These are phyloP conservation scores for Prunella himalayana DNA, from an alignment of 2,113 vertebrate species.

Conservation along the genomic window DNA sequence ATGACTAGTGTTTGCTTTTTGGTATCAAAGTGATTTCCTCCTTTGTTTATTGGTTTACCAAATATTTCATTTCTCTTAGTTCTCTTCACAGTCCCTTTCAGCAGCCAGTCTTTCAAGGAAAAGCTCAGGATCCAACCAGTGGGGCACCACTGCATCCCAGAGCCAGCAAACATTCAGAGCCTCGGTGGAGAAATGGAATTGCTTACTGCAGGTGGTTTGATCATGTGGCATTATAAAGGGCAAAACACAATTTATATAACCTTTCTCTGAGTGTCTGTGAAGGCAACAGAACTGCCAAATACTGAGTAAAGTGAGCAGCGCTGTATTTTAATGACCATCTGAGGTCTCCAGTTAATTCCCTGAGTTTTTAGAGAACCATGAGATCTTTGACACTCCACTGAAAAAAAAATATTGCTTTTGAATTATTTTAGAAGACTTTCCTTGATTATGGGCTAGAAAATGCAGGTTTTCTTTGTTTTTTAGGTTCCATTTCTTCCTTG, in stretches of 20 bases:
- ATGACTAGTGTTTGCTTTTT: not conserved
- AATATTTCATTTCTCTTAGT: not conserved
- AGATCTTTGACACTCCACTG: not conserved
- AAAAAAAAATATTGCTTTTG: not conserved
- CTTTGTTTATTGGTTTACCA: not conserved
- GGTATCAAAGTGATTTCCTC: not conserved
- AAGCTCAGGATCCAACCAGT: not conserved
- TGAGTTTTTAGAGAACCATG: not conserved
- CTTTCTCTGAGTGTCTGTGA: not conserved
- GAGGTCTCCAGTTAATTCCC: not conserved
- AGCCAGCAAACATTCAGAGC: not conserved
- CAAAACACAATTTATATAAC: not conserved
- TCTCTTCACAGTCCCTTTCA: not conserved
- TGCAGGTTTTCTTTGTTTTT: not conserved
- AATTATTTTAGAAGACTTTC: not conserved
- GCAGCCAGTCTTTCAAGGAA: not conserved
- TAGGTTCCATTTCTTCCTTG: not conserved
- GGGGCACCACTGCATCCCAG: not conserved
- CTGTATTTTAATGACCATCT: not conserved
- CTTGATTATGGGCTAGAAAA: not conserved
- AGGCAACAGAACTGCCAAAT: not conserved
- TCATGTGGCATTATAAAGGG: not conserved
- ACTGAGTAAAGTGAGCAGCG: not conserved
- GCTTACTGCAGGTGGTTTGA: not conserved
- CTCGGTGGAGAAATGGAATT: not conserved